Percentiles rank a stretch among this genome's conserved stretches.
Evolutionary conservation across 2,113 vertebrate species (phyloP).

Genomic region (Sitta europaea): DNA sequence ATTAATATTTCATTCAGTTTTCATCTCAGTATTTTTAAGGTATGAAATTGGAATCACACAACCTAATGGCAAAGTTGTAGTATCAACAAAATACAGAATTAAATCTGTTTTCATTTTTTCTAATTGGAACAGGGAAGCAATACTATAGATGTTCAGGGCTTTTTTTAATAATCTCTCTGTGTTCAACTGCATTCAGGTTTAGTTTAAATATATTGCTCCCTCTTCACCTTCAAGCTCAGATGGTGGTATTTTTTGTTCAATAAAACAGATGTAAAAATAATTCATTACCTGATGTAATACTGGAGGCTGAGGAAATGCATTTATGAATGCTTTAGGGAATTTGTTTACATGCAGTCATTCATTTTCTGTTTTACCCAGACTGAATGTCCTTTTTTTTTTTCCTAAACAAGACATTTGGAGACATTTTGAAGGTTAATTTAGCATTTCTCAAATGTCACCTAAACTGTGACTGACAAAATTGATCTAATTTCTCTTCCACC

Average conservation of each 20-base stretch:
- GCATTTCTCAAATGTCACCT: slow-evolving; percentile 25
- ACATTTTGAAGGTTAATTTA: slow-evolving; percentile 30
- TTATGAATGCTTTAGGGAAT: background rate
- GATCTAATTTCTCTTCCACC: background rate
- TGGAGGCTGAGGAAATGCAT: background rate
- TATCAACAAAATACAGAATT: background rate
- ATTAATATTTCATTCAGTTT: background rate
- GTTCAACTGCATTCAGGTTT: background rate
- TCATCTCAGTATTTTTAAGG: background rate
- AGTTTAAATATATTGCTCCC: background rate
- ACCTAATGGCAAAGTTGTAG: background rate
- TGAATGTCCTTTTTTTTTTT: background rate
- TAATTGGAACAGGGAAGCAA: background rate
- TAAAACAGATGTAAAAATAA: background rate
- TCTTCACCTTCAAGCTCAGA: background rate
- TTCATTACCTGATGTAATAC: background rate
- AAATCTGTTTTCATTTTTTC: background rate
- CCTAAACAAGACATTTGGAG: background rate
- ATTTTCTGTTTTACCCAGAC: background rate
- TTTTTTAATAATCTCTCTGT: background rate
- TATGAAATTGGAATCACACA: background rate
- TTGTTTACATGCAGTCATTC: background rate
- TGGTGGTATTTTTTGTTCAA: background rate
- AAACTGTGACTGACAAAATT: background rate
- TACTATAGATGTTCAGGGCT: rapidly evolving